A percentile compares a stretch with the other conserved stretches of the same genome.
phyloP scores from a whole-genome alignment of 2,888 invertebrate species.

The Spicauda simplicius region DNA sequence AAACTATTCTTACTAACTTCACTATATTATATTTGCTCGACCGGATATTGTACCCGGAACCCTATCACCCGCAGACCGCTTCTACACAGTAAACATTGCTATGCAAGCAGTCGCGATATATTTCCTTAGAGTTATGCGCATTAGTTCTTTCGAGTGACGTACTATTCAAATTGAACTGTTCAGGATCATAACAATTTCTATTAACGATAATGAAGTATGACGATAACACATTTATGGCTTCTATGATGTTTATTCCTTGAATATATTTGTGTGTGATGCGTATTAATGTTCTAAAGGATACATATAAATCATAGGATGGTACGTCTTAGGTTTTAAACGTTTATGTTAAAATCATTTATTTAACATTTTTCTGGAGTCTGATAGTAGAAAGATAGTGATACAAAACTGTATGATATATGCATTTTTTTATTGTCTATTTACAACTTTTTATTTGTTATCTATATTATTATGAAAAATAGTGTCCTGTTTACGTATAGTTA shows the following conservation, averaged over 20 bases:
- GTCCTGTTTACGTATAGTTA: too few species aligned
- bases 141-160: not conserved
- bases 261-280: not conserved
- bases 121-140: not conserved
- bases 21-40: not conserved
- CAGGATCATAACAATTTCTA: conserved; percentile 5
- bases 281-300: not conserved
- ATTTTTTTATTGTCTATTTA: too few species aligned
- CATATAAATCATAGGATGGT: not conserved
- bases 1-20: not conserved
- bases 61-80: not conserved
- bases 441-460: too few species aligned
- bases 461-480: too few species aligned
- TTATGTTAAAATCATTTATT: too few species aligned
- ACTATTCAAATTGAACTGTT: not conserved
- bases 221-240: conserved; percentile 1
- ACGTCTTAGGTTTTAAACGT: too few species aligned
- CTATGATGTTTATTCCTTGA: not conserved
- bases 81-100: not conserved
- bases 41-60: not conserved
- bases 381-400: too few species aligned
- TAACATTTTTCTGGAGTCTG: too few species aligned
- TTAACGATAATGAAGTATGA: conserved; percentile 6
- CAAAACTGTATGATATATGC: too few species aligned
- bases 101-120: not conserved